These are phyloP conservation scores for Oryzias javanicus DNA, from an alignment of 2,113 vertebrate species.

Conservation along the genomic window DNA sequence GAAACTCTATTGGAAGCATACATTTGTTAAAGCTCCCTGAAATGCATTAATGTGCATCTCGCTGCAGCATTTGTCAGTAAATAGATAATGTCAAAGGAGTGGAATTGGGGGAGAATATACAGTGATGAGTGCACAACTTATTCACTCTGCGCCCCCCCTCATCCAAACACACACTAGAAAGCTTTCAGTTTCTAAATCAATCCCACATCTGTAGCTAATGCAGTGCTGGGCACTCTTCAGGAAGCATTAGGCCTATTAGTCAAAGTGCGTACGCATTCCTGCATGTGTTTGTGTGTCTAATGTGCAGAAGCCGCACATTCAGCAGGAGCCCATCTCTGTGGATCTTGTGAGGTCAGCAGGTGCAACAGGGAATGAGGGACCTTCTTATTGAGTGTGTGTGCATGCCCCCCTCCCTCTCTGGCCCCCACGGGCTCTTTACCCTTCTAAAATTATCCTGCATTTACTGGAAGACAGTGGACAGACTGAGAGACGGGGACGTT, in stretches of 20 bases:
- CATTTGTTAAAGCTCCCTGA: not conserved
- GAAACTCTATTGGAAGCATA: not conserved
- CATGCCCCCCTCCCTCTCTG: conserved; percentile 42
- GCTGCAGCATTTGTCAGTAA: conserved; percentile 36
- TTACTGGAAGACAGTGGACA: conserved; percentile 72
- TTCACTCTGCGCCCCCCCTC: not conserved
- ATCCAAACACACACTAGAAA: conserved; percentile 45
- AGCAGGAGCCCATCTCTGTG: conserved; percentile 71
- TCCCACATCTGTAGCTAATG: conserved; percentile 79
- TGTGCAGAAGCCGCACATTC: conserved; percentile 65
- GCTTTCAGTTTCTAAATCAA: conserved; percentile 79
- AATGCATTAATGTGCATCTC: conserved; percentile 6
- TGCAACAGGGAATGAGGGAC: conserved; percentile 68
- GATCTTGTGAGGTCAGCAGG: conserved; percentile 75
- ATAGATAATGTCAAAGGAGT: conserved; percentile 41
- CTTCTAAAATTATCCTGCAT: conserved; percentile 76
- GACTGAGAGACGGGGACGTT: conserved; percentile 47
- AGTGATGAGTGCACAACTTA: conserved; percentile 37
- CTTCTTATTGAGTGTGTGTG: conserved; percentile 47
- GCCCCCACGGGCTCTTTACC: conserved; percentile 71
- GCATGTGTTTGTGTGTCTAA: conserved; percentile 43
- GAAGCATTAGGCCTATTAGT: conserved; percentile 79
- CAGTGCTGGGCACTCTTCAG: conserved; percentile 75
- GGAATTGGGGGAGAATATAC: conserved; percentile 25
- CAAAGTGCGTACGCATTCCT: conserved; percentile 69